Conservation (phyloP, 2,888 invertebrate species). For the Eulithis testata region DNA sequence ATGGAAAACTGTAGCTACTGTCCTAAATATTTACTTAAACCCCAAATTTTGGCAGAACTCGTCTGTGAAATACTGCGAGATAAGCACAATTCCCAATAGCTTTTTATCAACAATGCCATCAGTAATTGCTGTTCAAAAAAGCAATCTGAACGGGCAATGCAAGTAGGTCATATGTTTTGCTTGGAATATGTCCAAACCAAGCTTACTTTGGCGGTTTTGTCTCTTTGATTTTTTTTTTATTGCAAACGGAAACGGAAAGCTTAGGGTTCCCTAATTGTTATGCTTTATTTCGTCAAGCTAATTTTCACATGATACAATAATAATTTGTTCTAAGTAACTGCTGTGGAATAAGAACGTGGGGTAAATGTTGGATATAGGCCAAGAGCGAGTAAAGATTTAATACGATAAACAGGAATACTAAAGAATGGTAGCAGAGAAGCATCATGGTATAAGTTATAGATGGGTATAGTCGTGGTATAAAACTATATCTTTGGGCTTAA, state of each 20-base stretch:
- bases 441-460: conserved; percentile 2
- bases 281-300: no score
- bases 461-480: neutral
- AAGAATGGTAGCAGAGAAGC: conserved; percentile 23
- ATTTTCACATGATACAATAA: no score
- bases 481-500: neutral
- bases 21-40: neutral
- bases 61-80: conserved; percentile 9
- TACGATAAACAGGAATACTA: conserved; percentile 32
- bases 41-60: conserved; percentile 5
- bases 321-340: neutral
- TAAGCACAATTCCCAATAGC: conserved; percentile 35
- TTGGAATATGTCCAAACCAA: conserved; percentile 53
- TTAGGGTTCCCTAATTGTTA: neutral
- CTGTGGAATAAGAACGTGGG: conserved; percentile 2
- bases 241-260: neutral
- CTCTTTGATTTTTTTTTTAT: conserved; percentile 32
- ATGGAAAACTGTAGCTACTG: no score
- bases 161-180: conserved; percentile 32
- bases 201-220: conserved; percentile 44
- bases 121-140: conserved; percentile 32
- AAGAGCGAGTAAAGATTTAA: conserved; percentile 36
- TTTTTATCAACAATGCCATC: conserved; percentile 31
- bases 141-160: conserved; percentile 35
- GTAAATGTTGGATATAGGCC: conserved; percentile 36